Percentiles rank a stretch among this genome's conserved stretches.
phyloP scores from a whole-genome alignment of 2,797 vertebrate genomes.

The Novumbra hubbsi region DNA sequence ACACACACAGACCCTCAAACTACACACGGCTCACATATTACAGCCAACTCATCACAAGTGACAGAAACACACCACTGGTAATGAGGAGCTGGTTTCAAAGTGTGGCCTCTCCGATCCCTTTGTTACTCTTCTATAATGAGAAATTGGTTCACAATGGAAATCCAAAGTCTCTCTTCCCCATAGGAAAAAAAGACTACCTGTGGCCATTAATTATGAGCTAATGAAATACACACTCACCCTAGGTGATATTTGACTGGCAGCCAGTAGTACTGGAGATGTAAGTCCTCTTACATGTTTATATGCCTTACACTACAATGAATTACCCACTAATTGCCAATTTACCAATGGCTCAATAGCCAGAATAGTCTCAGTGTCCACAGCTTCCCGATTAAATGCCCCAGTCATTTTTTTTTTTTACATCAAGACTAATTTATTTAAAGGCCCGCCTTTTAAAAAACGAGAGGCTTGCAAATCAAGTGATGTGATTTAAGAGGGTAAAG shows the following conservation, averaged over 20 bases:
- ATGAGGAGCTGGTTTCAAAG: conserved; percentile 46
- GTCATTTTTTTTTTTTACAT: conserved; percentile 42
- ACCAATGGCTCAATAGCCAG: conserved; percentile 53
- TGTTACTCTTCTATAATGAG: conserved; percentile 47
- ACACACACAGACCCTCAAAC: conserved; percentile 5
- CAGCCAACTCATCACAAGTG: conserved; percentile 33
- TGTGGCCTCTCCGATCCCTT: conserved; percentile 29
- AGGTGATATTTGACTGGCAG: conserved; percentile 66
- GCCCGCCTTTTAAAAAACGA: conserved; percentile 45
- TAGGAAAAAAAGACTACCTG: conserved; percentile 49
- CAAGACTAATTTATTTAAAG: conserved; percentile 66
- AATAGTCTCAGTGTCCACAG: conserved; percentile 46
- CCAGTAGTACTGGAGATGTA: conserved; percentile 49
- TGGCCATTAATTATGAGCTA: conserved; percentile 70
- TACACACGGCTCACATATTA: background rate
- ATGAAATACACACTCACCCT: conserved; percentile 65
- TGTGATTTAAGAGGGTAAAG: conserved; percentile 54
- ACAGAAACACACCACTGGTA: conserved; percentile 38
- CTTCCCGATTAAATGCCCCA: conserved; percentile 36
- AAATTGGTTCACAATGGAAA: conserved; percentile 39
- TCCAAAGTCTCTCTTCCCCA: conserved; percentile 24
- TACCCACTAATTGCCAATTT: conserved; percentile 71
- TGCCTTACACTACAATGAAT: conserved; percentile 48
- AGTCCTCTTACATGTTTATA: conserved; percentile 47
- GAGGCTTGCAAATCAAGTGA: conserved; percentile 57